A percentile compares a stretch with the other conserved stretches of the same genome.
Conservation (phyloP, 2,888 invertebrate species). For the Dione juno region DNA sequence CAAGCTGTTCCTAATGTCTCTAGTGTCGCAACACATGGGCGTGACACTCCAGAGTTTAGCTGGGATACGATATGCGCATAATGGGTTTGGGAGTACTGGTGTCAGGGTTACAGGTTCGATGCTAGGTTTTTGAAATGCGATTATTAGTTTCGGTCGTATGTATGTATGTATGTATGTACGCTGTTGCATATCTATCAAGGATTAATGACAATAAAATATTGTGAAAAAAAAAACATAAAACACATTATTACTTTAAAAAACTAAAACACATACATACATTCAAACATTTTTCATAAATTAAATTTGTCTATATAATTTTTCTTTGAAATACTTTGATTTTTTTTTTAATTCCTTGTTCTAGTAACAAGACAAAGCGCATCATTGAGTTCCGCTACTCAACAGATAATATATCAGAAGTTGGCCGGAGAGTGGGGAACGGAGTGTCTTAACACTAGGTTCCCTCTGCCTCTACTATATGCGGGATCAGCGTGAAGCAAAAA, state of each 20-base stretch:
- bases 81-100: slow-evolving; percentile 85
- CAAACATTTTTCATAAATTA: too few species aligned
- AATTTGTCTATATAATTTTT: too few species aligned
- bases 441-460: neutral
- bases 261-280: too few species aligned
- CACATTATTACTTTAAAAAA: too few species aligned
- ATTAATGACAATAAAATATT: too few species aligned
- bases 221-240: too few species aligned
- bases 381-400: too few species aligned
- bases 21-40: slow-evolving; percentile 87
- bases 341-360: too few species aligned
- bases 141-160: neutral
- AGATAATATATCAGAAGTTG: too few species aligned
- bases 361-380: too few species aligned
- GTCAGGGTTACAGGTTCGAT: slow-evolving; percentile 76
- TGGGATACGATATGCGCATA: slow-evolving; percentile 89
- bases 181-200: neutral
- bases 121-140: neutral
- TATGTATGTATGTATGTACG: neutral
- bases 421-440: too few species aligned
- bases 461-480: neutral
- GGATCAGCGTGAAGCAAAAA: neutral
- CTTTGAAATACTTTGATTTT: too few species aligned
- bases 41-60: slow-evolving; percentile 87
- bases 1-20: slow-evolving; percentile 90